Conservation (phyloP, 2,888 invertebrate species). For the Callosobruchus maculatus region DNA sequence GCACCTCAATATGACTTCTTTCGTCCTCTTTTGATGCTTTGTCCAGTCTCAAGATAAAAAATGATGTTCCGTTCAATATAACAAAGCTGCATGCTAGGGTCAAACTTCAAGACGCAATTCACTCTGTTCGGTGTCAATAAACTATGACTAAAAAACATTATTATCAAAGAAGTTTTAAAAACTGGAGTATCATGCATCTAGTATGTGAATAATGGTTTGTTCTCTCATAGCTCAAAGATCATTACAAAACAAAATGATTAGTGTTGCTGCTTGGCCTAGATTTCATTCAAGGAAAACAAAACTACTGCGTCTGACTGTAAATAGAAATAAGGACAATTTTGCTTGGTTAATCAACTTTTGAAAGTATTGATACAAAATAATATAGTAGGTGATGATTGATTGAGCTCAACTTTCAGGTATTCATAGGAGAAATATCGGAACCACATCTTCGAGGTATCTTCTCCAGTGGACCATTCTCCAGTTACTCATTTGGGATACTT, state of each 20-base stretch:
- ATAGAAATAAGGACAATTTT: no score
- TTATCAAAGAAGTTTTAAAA: neutral
- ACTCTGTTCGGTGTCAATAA: neutral
- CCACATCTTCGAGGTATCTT: slow-evolving; percentile 66
- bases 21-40: no score
- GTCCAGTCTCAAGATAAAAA: no score
- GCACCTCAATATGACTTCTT: no score
- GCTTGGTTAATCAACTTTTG: no score
- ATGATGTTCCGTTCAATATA: neutral
- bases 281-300: no score
- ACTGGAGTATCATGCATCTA: neutral
- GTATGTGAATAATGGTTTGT: neutral
- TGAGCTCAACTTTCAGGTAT: slow-evolving; percentile 54
- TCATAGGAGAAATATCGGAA: slow-evolving; percentile 73
- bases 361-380: neutral
- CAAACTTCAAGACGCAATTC: neutral
- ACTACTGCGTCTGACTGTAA: no score
- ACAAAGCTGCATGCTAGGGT: neutral
- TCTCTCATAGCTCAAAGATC: neutral
- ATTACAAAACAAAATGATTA: neutral
- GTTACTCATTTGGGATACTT: slow-evolving; percentile 72
- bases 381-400: neutral
- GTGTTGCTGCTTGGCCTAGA: neutral
- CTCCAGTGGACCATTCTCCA: slow-evolving; percentile 69
- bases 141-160: neutral